Evolutionary conservation across 53 echinoderm and acorn worm species (phyloP).

Genomic region (Luidia sarsii): DNA sequence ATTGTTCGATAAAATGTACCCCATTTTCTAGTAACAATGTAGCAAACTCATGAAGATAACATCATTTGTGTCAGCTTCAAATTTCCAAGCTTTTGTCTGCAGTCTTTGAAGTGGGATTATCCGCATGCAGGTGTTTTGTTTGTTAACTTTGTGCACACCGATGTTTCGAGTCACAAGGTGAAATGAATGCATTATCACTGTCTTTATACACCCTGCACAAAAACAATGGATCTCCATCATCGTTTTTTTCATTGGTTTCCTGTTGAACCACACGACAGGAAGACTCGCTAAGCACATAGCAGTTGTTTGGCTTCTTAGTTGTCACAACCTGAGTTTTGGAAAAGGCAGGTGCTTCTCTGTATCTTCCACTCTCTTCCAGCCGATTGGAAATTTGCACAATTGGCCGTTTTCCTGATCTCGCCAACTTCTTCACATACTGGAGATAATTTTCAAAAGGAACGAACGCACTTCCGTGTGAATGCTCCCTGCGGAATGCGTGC

Average conservation of each 20-base stretch:
- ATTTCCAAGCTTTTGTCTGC: constrained; percentile 56
- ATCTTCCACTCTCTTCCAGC: constrained; percentile 54
- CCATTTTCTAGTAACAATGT: constrained; percentile 51
- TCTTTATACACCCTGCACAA: constrained; percentile 67
- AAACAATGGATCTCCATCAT: constrained; percentile 52
- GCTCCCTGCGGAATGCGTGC: too few species aligned
- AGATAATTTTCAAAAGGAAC: constrained; percentile 78
- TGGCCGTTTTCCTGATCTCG: constrained; percentile 65
- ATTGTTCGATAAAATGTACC: constrained; percentile 33
- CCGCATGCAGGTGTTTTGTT: constrained; percentile 54
- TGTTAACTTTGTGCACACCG: constrained; percentile 67
- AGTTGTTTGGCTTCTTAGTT: constrained; percentile 63
- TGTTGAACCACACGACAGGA: constrained; percentile 68
- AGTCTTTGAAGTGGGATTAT: constrained; percentile 47
- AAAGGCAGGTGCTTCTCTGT: constrained; percentile 14
- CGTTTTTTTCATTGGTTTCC: constrained; percentile 59
- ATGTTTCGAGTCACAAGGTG: constrained; percentile 72
- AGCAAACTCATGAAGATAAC: constrained; percentile 63
- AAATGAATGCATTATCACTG: constrained; percentile 58
- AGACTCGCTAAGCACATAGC: constrained; percentile 61
- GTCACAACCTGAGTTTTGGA: constrained; percentile 42
- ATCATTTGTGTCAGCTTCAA: constrained; percentile 42
- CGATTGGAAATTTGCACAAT: constrained; percentile 60
- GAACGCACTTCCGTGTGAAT: too few species aligned
- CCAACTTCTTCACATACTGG: constrained; percentile 64